Percentiles rank a stretch among this genome's conserved stretches.
Conservation (phyloP, 2,888 invertebrate genomes). For the Maniola hyperantus region DNA sequence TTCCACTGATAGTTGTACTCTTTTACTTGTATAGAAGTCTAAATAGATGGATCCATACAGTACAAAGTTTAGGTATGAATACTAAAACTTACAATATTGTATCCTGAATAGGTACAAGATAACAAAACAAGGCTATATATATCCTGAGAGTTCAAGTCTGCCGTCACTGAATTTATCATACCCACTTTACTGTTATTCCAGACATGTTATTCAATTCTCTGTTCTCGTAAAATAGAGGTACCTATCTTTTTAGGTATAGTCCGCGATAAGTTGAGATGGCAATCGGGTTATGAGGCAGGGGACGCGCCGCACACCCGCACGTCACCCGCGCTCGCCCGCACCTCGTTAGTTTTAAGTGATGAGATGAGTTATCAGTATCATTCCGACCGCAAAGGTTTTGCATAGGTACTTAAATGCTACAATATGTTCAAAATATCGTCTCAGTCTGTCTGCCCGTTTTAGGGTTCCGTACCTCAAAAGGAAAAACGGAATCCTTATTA, state of each 20-base stretch:
- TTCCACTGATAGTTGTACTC: background rate
- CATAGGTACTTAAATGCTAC: no score
- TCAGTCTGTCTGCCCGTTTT: no score
- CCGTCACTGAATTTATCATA: slow-evolving; percentile 5
- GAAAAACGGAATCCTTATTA: no score
- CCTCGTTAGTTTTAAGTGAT: no score
- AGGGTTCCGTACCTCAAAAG: no score
- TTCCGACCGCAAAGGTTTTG: no score
- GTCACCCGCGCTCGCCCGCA: no score
- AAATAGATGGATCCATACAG: background rate
- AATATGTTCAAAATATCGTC: no score
- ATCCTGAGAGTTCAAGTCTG: slow-evolving; percentile 2
- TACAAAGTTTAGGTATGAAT: background rate
- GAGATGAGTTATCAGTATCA: no score
- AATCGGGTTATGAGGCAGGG: no score
- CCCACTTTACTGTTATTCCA: slow-evolving; percentile 2
- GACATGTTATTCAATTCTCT: background rate
- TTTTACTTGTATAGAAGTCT: background rate
- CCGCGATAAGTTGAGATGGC: no score
- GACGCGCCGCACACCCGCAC: no score
- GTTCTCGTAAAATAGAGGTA: slow-evolving; percentile 1
- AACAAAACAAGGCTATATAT: slow-evolving; percentile 1
- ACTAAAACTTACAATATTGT: background rate
- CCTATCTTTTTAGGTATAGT: background rate
- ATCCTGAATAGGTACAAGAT: background rate